These are phyloP conservation scores for Melanostigma gelatinosum DNA, from an alignment of 2,113 vertebrate species.

Conservation along the genomic window DNA sequence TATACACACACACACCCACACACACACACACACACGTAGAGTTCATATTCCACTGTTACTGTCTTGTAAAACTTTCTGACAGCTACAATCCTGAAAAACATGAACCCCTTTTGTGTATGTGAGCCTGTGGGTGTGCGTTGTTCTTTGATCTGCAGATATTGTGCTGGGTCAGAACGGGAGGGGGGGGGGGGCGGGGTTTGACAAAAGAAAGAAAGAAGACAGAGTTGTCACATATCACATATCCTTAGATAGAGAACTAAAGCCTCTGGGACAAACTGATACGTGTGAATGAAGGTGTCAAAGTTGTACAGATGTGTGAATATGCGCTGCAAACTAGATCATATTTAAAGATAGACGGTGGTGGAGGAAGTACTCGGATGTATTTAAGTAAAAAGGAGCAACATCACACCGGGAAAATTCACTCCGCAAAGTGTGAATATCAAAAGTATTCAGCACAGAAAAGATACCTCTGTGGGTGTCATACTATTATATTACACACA, in stretches of 20 bases:
- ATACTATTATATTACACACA: background rate
- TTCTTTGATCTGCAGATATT: conserved; percentile 37
- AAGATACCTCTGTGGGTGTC: background rate
- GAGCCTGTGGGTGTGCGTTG: background rate
- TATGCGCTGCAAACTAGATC: conserved; percentile 10
- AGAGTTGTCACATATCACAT: conserved; percentile 27
- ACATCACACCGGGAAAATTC: conserved; percentile 4
- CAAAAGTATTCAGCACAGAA: background rate
- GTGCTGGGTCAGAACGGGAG: conserved; percentile 3
- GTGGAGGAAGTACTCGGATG: background rate
- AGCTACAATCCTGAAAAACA: conserved; percentile 10
- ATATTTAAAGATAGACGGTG: background rate
- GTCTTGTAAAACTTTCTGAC: conserved; percentile 40
- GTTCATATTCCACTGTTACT: background rate
- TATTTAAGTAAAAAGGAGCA: conserved; percentile 6
- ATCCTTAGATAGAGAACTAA: conserved; percentile 22
- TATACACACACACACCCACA: background rate
- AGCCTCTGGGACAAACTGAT: conserved; percentile 15
- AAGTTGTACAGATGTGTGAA: conserved; percentile 30
- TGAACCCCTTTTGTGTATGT: conserved; percentile 2
- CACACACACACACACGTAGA: background rate
- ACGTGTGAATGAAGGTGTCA: conserved; percentile 26
- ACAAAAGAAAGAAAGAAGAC: conserved; percentile 25
- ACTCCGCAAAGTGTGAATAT: conserved; percentile 1
- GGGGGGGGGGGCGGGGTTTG: background rate